Percentiles rank a stretch among this genome's conserved stretches.
Conservation (phyloP, 2,113 vertebrate genomes). For the Australoheros scitulus region DNA sequence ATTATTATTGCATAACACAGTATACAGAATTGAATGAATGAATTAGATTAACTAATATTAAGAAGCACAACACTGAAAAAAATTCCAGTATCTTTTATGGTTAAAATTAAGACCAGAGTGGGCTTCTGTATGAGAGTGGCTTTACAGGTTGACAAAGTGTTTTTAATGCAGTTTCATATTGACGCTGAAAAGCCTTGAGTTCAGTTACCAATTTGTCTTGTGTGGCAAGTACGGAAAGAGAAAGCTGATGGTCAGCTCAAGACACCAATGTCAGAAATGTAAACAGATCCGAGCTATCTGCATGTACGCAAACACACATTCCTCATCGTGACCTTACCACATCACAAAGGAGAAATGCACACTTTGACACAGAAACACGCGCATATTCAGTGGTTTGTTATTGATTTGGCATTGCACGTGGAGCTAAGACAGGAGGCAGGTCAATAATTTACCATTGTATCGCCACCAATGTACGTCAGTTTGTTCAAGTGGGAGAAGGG, state of each 20-base stretch:
- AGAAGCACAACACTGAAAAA: background rate
- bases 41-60: too few relatives aligned
- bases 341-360: background rate
- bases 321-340: constrained; percentile 13
- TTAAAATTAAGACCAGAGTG: background rate
- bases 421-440: background rate
- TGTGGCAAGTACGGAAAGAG: constrained; percentile 1
- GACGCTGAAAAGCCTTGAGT: background rate
- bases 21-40: background rate
- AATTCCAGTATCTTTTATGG: background rate
- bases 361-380: constrained; percentile 12
- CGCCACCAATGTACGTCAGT: constrained; percentile 41
- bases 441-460: constrained; percentile 50
- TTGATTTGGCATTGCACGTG: constrained; percentile 15
- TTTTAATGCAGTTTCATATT: background rate
- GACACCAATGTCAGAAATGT: constrained; percentile 23
- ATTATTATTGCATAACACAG: background rate
- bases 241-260: constrained; percentile 15
- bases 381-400: constrained; percentile 5
- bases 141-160: too few relatives aligned
- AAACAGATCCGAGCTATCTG: constrained; percentile 23
- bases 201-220: constrained; percentile 21
- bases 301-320: constrained; percentile 38
- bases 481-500: background rate
- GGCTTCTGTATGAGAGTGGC: background rate